phyloP scores from a whole-genome alignment of 2,888 invertebrate species.

The Rhaphigaster nebulosa region DNA sequence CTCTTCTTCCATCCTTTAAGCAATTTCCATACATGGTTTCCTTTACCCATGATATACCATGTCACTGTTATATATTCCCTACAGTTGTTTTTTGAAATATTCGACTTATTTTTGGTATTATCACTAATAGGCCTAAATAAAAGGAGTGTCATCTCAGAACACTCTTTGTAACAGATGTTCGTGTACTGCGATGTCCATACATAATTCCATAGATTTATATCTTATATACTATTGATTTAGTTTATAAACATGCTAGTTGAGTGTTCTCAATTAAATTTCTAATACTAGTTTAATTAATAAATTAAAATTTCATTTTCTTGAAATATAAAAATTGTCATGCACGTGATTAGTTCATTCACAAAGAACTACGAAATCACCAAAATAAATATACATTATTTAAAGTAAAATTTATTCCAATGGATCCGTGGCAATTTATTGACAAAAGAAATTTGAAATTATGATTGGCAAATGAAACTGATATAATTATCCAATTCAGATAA shows the following conservation, averaged over 20 bases:
- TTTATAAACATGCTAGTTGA: background rate
- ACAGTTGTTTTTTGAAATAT: constrained; percentile 2
- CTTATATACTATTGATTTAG: background rate
- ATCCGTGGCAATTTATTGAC: too few species aligned
- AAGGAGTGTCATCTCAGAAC: background rate
- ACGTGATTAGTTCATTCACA: too few species aligned
- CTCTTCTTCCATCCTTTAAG: constrained; percentile 5
- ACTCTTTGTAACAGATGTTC: background rate
- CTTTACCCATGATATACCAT: constrained; percentile 14
- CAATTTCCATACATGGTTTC: background rate
- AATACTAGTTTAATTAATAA: too few species aligned
- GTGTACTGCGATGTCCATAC: background rate
- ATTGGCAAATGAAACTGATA: too few species aligned
- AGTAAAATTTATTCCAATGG: too few species aligned
- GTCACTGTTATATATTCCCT: constrained; percentile 3
- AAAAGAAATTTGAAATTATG: too few species aligned
- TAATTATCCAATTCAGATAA: too few species aligned
- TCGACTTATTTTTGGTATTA: constrained; percentile 19
- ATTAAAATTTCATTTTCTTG: too few species aligned
- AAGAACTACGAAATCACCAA: too few species aligned
- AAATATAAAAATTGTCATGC: too few species aligned
- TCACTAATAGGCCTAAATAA: constrained; percentile 2
- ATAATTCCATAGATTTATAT: background rate
- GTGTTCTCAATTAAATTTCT: too few species aligned
- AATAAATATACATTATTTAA: too few species aligned